phyloP scores from a whole-genome alignment of 2,888 invertebrate genomes.

The Tipula confusa region DNA sequence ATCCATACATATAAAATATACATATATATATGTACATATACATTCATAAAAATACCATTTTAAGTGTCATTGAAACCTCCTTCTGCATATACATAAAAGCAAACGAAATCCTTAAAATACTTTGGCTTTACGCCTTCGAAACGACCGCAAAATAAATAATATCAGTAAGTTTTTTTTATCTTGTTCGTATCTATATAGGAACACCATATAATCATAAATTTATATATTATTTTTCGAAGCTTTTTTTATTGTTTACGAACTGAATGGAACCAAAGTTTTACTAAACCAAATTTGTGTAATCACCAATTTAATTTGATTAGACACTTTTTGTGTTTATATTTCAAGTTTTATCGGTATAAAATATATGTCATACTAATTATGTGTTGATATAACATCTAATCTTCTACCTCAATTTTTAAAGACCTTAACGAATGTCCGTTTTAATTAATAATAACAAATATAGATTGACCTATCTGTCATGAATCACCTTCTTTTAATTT shows the following conservation, averaged over 20 bases:
- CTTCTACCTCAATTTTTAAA: background rate
- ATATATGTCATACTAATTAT: background rate
- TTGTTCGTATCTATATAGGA: background rate
- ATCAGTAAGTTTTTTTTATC: background rate
- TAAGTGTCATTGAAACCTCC: constrained; percentile 20
- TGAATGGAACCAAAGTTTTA: background rate
- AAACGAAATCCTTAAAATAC: constrained; percentile 8
- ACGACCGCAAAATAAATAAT: background rate
- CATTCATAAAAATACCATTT: background rate
- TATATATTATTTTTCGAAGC: background rate
- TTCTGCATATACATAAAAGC: background rate
- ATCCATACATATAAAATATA: background rate
- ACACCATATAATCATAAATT: background rate
- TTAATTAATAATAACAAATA: background rate
- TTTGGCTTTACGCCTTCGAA: background rate
- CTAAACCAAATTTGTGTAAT: background rate
- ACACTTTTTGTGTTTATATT: background rate
- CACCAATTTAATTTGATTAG: background rate
- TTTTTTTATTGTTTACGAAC: background rate
- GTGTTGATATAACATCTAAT: background rate
- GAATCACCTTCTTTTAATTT: background rate
- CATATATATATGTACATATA: background rate
- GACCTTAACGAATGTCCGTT: background rate
- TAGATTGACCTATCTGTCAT: background rate
- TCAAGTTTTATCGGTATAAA: background rate